Evolutionary conservation across 2,888 invertebrate genomes (phyloP), one percentile per base, ranked within the genome.

Genomic region (Heliothis peltigera): DNA sequence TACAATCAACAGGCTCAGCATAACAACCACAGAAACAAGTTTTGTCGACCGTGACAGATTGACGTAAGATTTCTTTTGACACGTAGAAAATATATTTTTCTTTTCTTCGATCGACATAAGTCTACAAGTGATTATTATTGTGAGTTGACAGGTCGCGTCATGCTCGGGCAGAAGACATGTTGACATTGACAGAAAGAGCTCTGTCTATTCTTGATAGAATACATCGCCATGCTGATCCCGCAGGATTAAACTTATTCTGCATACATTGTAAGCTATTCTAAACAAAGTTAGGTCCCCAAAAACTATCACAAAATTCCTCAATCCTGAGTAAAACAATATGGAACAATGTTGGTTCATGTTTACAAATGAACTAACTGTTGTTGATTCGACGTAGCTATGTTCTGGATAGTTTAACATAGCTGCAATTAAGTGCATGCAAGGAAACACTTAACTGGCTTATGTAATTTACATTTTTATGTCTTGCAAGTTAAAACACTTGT

Each of bases 401-500:
- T 64, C 39, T 42, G 32, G 57, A 35, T 76, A 62, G 58, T 60
- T 63, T 64, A 65, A 65, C 47, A 59, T 49, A 28, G 60, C 70
- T 39, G 66, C 58, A 62, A 76, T 77, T 77, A 76, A 46, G 17
- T 51, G 51, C 80, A 77, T 79, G 80, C 80, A 19, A 71, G 63
- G 43, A 60, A 71, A 79, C 77, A 60, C 47, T 64, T 61, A 39
- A 35, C 51, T n/a, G 15, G 19, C 35, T 47, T 55, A 32, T 32
- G 32, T 12, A 58, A 52, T 59, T 63, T 55, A 56, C 63, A 62
- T 62, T 75, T 75, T 75, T 62, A 71, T 58, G 63, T 59, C 42
- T 55, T 39, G 32, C 22, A 15, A n/a, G 55, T 46, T 55, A 43
- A 4, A 53, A 42, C 22, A 42, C 22, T 42, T 42, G 18, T 49